Evolutionary conservation across 1,140 invertebrate species (phyloP).

Genomic region (Dendrolimus kikuchii): DNA sequence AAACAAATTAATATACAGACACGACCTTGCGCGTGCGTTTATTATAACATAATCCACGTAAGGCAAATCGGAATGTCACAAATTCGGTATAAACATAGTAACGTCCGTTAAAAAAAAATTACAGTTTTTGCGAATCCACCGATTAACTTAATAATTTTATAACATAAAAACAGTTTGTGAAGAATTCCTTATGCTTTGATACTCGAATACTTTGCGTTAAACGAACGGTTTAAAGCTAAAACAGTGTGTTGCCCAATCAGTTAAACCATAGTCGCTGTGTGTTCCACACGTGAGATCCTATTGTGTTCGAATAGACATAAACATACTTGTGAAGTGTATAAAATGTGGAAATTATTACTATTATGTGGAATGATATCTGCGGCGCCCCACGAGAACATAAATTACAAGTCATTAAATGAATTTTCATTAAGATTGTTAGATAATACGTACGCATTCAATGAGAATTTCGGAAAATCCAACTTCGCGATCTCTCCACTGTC

Average conservation of each 20-base stretch:
- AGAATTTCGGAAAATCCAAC: slow-evolving; percentile 48
- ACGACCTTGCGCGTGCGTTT: neutral
- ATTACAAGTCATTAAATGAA: slow-evolving; percentile 43
- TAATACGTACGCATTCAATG: slow-evolving; percentile 47
- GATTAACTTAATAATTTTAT: neutral
- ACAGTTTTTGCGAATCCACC: neutral
- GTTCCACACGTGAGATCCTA: slow-evolving; percentile 32
- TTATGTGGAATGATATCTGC: slow-evolving; percentile 31
- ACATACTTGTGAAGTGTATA: slow-evolving; percentile 34
- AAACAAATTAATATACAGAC: no score
- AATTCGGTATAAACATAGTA: neutral
- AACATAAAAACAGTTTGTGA: neutral
- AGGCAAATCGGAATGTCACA: neutral
- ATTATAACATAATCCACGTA: neutral
- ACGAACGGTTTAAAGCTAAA: slow-evolving; percentile 4
- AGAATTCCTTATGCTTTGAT: no score
- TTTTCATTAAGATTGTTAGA: slow-evolving; percentile 49
- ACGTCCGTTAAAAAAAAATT: no score
- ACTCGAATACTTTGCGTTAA: no score
- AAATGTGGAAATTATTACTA: slow-evolving; percentile 41
- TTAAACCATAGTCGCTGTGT: slow-evolving; percentile 42
- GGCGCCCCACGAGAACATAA: slow-evolving; percentile 26
- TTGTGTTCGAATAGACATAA: slow-evolving; percentile 43
- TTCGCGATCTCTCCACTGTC: slow-evolving; percentile 65
- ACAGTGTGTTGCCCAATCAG: slow-evolving; percentile 41